Conservation (phyloP, 2,797 vertebrate genomes). For the Dermochelys coriacea region DNA sequence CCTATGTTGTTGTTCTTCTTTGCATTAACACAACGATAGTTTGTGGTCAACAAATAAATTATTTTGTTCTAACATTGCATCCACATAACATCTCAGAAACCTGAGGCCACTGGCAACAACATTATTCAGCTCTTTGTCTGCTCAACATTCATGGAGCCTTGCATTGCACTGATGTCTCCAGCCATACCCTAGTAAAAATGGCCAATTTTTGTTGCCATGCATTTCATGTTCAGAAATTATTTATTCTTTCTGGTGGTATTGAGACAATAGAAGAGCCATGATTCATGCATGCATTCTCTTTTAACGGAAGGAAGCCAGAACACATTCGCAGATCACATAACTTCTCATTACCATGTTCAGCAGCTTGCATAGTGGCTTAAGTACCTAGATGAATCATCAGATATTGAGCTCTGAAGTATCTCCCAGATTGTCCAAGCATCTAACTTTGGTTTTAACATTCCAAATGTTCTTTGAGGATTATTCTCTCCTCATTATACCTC, state of each 20-base stretch:
- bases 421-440: neutral
- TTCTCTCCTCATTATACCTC: conserved; percentile 17
- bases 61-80: neutral
- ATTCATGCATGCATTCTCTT: neutral
- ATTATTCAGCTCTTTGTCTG: neutral
- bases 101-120: too few relatives aligned
- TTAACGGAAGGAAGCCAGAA: neutral
- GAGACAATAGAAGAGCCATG: neutral
- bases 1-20: neutral
- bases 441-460: neutral
- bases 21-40: neutral
- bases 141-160: neutral
- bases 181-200: accelerated
- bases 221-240: neutral
- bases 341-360: neutral
- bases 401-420: neutral
- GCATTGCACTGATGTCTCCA: neutral
- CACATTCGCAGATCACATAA: neutral
- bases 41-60: neutral
- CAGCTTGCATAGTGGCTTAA: neutral
- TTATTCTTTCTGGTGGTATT: neutral
- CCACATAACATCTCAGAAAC: too few relatives aligned
- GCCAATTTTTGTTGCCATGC: accelerated
- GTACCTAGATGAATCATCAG: neutral
- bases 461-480: neutral